Conservation (phyloP, 2,888 invertebrate species). For the Tipula vernalis region DNA sequence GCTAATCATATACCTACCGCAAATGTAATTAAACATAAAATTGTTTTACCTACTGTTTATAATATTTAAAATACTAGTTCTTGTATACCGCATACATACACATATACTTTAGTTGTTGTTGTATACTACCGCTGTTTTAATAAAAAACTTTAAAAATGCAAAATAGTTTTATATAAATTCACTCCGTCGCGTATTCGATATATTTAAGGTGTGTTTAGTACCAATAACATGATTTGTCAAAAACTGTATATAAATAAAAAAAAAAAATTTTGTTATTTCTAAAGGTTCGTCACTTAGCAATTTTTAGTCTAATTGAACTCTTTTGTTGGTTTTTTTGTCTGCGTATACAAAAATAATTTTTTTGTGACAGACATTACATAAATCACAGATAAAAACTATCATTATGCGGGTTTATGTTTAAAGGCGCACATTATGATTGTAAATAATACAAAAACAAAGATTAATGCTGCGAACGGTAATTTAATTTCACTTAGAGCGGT, state of each 20-base stretch:
- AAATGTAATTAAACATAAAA: background rate
- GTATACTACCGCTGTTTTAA: background rate
- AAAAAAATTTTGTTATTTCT: background rate
- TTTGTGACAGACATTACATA: background rate
- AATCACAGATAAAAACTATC: background rate
- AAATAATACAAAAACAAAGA: background rate
- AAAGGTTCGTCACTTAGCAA: background rate
- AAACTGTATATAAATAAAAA: background rate
- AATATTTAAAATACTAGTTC: background rate
- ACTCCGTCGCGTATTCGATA: background rate
- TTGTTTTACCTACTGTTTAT: background rate
- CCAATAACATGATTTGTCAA: background rate
- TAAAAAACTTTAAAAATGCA: background rate
- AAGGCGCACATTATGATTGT: background rate
- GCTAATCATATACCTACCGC: no score
- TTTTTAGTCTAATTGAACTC: background rate
- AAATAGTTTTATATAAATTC: background rate
- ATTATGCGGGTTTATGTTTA: background rate
- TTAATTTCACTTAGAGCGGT: background rate
- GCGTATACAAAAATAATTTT: background rate
- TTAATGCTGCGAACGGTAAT: background rate
- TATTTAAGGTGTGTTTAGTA: background rate
- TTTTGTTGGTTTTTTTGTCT: background rate
- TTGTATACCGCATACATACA: background rate
- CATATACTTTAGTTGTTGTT: background rate